Evolutionary conservation across 2,888 invertebrate genomes (phyloP), one percentile per base, ranked within the genome.

Genomic region (Saturnia pavonia): DNA sequence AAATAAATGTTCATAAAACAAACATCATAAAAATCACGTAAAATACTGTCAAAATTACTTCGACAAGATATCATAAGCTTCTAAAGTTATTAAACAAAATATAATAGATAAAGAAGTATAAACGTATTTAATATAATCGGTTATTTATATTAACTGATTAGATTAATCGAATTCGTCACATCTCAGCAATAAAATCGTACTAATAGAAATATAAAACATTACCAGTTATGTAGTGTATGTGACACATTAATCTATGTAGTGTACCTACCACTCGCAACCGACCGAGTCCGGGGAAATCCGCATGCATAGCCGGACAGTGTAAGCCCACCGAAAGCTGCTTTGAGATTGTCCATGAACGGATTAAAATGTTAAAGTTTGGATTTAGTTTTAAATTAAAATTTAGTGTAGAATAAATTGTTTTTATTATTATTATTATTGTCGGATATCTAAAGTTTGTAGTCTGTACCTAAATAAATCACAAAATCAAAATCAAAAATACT

Each of bases 261-360:
- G 82, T 78, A 79, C 80, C 78, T 77, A 78, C 82, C 76, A 78
- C 80, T 81, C 77, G 78, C 80, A 80, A 80, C 83, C 81, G 85
- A 82, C 85, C 83, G 77, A 81, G 86, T 83, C 85, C 83, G 77
- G 77, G 76, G 76, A 89, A 91, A 91, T 88, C 89, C 87, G 85
- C 82, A 84, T 85, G 82, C 85, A 80, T 81, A 77, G 80, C 83
- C 82, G 81, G 88, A 90, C 91, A 87, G 81, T 82, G 84, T 85
- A 88, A 91, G 78, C 77, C 76, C 73, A 75, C 76, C 75, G 43
- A 90, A 91, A 91, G 89, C 90, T 80, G 90, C 88, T 91, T 89
- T 87, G 85, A 90, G 87, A 89, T 90, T 86, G 88, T 87, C 83
- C 83, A 85, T 83, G 85, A 86, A 86, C 79, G 88, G 90, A 91